Conservation (phyloP, 2,797 vertebrate genomes). For the Spea hammondii region DNA sequence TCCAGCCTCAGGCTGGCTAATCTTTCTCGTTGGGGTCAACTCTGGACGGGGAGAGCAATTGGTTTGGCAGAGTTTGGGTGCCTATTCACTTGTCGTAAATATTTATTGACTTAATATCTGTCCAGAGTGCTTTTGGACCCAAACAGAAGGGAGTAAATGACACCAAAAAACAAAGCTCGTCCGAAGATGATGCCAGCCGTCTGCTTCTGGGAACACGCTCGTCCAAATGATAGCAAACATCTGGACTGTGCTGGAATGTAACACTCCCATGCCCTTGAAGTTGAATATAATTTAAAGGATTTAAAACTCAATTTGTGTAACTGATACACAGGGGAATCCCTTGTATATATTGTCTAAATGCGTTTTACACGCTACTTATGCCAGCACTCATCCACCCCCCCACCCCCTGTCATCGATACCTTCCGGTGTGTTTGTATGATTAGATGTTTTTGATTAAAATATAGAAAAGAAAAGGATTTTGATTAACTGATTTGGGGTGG, state of each 20-base stretch:
- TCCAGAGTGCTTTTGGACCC: conserved; percentile 57
- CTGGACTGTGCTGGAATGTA: neutral
- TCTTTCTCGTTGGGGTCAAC: neutral
- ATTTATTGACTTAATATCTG: conserved; percentile 61
- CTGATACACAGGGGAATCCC: neutral
- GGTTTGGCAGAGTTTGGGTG: neutral
- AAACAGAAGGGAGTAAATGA: conserved; percentile 8
- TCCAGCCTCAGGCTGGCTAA: neutral
- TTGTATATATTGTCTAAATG: neutral
- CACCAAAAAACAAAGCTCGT: neutral
- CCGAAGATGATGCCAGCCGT: neutral
- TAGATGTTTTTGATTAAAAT: no score
- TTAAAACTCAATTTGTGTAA: neutral
- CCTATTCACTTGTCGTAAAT: neutral
- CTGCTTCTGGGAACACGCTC: neutral
- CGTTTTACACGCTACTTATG: neutral
- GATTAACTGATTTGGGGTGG: no score
- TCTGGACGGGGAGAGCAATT: neutral
- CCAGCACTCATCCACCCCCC: neutral
- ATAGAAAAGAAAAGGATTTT: no score
- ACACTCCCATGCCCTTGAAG: conserved; percentile 1
- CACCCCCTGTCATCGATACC: no score
- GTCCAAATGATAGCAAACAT: conserved; percentile 13
- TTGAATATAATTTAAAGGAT: conserved; percentile 7
- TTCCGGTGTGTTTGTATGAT: no score